Conservation (phyloP, 2,888 invertebrate species). For the Phalangium opilio region DNA sequence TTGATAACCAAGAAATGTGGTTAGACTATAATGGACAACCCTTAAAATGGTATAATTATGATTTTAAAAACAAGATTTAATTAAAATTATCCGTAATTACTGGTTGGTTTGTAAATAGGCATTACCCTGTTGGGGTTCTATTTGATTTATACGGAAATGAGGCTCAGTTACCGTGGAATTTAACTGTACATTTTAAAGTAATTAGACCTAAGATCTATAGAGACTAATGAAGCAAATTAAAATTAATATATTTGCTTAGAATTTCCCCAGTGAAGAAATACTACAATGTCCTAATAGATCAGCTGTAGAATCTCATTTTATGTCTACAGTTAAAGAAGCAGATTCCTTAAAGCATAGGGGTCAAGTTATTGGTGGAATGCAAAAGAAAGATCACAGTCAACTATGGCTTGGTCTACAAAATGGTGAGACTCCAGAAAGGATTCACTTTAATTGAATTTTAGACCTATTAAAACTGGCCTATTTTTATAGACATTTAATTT, state of each 20-base stretch:
- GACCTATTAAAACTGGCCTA: no score
- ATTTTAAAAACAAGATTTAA: constrained; percentile 1
- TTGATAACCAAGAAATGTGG: constrained; percentile 81
- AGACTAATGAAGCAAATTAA: background rate
- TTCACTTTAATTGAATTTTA: no score
- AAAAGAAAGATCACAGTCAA: constrained; percentile 91
- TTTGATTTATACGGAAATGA: constrained; percentile 62
- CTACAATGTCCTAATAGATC: constrained; percentile 55
- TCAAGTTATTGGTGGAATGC: constrained; percentile 75
- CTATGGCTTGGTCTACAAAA: constrained; percentile 87
- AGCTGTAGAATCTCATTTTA: constrained; percentile 78
- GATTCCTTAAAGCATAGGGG: constrained; percentile 92
- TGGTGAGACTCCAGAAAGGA: no score
- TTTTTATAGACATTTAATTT: no score
- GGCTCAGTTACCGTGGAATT: constrained; percentile 70
- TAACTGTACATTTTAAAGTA: constrained; percentile 68
- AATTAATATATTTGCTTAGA: constrained; percentile 36
- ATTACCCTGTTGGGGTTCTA: constrained; percentile 63
- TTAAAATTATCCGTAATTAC: constrained; percentile 2
- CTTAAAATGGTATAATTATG: constrained; percentile 54
- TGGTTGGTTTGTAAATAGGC: constrained; percentile 32
- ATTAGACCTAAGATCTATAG: no score
- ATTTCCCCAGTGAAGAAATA: constrained; percentile 79
- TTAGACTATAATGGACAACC: constrained; percentile 80
- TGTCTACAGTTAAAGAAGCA: constrained; percentile 92